Conservation (phyloP, 1,140 invertebrate genomes). For the Trinorchestia longiramus region DNA sequence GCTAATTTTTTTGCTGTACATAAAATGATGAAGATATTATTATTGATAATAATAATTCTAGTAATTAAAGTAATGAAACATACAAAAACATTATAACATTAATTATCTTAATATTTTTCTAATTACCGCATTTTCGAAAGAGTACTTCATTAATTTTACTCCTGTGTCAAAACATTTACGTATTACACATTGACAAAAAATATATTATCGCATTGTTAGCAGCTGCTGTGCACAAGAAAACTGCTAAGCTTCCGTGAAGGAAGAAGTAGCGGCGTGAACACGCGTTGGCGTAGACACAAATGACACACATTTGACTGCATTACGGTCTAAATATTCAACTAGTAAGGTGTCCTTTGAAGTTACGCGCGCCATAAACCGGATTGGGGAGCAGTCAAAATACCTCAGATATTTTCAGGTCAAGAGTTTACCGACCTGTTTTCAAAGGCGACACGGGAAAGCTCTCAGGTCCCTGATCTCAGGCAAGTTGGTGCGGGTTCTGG, state of each 20-base stretch:
- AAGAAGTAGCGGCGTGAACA: not conserved
- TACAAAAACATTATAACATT: too few relatives aligned
- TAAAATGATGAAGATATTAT: too few relatives aligned
- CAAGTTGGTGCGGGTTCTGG: not conserved
- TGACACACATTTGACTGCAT: not conserved
- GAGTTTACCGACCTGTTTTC: slow-evolving; percentile 26
- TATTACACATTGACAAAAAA: not conserved
- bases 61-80: too few relatives aligned
- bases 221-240: not conserved
- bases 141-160: too few relatives aligned
- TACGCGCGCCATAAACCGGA: not conserved
- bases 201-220: not conserved
- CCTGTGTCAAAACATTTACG: too few relatives aligned
- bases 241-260: not conserved
- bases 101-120: too few relatives aligned
- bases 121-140: too few relatives aligned
- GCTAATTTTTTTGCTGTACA: too few relatives aligned
- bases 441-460: slow-evolving; percentile 1
- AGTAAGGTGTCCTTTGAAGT: not conserved
- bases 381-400: slow-evolving; percentile 1
- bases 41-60: too few relatives aligned
- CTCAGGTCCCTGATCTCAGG: not conserved
- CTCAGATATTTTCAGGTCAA: slow-evolving; percentile 21
- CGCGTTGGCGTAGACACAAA: not conserved
- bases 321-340: not conserved